phyloP scores from a whole-genome alignment of 2,797 vertebrate genomes.

The Halcyon badia region DNA sequence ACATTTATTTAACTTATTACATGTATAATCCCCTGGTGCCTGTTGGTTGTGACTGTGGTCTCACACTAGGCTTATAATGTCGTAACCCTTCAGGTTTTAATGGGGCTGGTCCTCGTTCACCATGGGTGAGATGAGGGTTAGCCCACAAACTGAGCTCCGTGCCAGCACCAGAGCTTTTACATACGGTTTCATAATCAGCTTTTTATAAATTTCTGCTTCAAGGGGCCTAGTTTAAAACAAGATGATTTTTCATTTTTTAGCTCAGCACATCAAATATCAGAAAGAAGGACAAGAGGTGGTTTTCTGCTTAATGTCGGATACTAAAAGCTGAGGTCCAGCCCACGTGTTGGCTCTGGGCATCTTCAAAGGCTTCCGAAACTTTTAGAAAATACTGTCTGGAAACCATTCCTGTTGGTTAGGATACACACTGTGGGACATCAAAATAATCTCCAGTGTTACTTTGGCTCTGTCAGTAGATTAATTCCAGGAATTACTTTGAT shows the following conservation, averaged over 20 bases:
- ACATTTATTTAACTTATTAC: background rate
- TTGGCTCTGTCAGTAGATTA: background rate
- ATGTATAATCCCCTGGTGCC: background rate
- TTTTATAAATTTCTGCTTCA: constrained; percentile 22
- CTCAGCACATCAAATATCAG: background rate
- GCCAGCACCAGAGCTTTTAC: background rate
- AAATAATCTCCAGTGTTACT: background rate
- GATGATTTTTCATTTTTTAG: background rate
- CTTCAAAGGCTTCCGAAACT: background rate
- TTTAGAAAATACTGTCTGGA: background rate
- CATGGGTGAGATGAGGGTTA: background rate
- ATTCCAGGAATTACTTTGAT: background rate
- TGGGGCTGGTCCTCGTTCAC: background rate
- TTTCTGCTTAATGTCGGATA: background rate
- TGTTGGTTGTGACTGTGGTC: constrained; percentile 1
- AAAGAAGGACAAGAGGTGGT: background rate
- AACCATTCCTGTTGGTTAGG: background rate
- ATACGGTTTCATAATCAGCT: background rate
- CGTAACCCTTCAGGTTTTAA: background rate
- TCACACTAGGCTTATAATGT: background rate
- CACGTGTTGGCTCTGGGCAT: background rate
- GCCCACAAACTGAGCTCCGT: background rate
- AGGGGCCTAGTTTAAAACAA: background rate
- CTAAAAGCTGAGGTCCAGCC: background rate
- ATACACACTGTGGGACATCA: background rate